Conservation (phyloP, 2,113 vertebrate species). For the Pedetes capensis region DNA sequence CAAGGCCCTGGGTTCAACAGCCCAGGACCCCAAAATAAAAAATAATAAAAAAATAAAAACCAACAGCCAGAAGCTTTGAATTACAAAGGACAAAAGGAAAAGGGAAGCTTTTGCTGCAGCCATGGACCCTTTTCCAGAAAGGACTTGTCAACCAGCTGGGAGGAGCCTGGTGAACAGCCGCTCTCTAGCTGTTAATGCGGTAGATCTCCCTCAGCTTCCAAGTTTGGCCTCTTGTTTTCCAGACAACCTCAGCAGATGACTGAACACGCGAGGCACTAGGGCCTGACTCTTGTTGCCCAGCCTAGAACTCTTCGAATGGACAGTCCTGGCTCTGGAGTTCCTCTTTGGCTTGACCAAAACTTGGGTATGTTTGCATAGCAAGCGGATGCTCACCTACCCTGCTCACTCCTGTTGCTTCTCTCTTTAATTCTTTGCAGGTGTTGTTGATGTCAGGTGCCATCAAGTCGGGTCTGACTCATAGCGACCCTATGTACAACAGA, state of each 20-base stretch:
- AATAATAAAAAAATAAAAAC: no score
- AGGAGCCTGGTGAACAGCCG: background rate
- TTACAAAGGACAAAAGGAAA: background rate
- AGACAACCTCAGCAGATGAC: background rate
- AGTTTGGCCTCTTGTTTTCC: accelerated
- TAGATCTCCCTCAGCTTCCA: background rate
- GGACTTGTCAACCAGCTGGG: background rate
- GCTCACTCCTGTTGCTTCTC: background rate
- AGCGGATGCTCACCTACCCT: background rate
- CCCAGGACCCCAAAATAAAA: no score
- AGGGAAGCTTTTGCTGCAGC: background rate
- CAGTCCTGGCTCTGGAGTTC: background rate
- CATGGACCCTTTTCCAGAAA: background rate
- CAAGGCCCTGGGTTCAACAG: no score
- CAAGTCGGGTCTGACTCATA: no score
- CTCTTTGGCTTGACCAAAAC: no score
- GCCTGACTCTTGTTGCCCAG: background rate
- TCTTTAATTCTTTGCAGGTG: no score
- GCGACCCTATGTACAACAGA: no score
- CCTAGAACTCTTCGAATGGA: background rate
- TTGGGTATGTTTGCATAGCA: accelerated
- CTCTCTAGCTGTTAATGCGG: no score
- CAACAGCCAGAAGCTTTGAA: background rate
- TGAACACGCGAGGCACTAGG: background rate
- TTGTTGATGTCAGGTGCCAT: no score